phyloP scores from a whole-genome alignment of 2,113 vertebrate species.

The Misgurnus mizolepis region DNA sequence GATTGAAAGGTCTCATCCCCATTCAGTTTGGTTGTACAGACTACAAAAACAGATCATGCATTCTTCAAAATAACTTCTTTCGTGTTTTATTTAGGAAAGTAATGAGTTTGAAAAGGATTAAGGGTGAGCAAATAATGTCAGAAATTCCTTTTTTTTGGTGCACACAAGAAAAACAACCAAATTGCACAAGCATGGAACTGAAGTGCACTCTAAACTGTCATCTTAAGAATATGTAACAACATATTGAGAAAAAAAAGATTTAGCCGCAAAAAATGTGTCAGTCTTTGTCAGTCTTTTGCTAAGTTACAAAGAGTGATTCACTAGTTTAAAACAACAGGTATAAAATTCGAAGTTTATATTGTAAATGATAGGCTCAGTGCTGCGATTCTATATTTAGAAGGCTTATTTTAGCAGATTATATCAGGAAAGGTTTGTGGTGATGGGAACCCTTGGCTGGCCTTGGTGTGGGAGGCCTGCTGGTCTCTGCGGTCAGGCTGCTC shows the following conservation, averaged over 20 bases:
- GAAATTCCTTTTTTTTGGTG: too few relatives aligned
- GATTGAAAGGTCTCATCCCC: too few relatives aligned
- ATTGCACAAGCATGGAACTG: too few relatives aligned
- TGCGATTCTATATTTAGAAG: slow-evolving; percentile 58
- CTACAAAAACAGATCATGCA: too few relatives aligned
- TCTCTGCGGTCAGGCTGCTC: slow-evolving; percentile 43
- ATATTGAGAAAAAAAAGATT: not conserved
- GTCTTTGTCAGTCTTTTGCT: not conserved
- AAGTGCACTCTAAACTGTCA: too few relatives aligned
- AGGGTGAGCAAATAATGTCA: too few relatives aligned
- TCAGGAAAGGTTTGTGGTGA: slow-evolving; percentile 49
- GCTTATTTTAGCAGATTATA: slow-evolving; percentile 15
- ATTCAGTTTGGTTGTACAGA: too few relatives aligned
- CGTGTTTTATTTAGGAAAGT: too few relatives aligned
- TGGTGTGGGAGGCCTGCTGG: slow-evolving; percentile 53
- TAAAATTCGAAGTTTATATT: slow-evolving; percentile 28
- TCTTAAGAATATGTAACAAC: too few relatives aligned
- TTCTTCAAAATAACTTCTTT: too few relatives aligned
- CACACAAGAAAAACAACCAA: too few relatives aligned
- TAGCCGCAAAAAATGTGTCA: not conserved
- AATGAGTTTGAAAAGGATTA: too few relatives aligned
- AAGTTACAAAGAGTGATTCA: not conserved
- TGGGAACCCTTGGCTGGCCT: slow-evolving; percentile 64
- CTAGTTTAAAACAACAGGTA: slow-evolving; percentile 9
- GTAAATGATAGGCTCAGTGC: slow-evolving; percentile 38